phyloP scores from a whole-genome alignment of 2,113 vertebrate genomes.

The Cariama cristata region DNA sequence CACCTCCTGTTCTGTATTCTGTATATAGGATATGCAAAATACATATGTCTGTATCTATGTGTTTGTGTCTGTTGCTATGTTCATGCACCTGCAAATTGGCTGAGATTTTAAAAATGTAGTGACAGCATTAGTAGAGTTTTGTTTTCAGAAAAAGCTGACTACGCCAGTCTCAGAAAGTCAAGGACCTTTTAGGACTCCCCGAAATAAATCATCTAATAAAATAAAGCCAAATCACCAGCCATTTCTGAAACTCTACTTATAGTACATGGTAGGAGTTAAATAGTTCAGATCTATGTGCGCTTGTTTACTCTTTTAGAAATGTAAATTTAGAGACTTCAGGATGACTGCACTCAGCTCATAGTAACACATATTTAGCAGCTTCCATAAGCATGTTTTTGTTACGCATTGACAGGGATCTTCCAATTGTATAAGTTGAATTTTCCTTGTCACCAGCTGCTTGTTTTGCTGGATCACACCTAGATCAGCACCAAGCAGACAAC shows the following conservation, averaged over 20 bases:
- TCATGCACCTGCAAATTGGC: slow-evolving; percentile 23
- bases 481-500: neutral
- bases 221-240: neutral
- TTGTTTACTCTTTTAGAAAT: neutral
- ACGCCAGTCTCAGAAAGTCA: neutral
- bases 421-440: neutral
- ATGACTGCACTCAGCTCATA: neutral
- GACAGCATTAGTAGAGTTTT: neutral
- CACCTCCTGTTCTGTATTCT: slow-evolving; percentile 27
- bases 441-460: neutral
- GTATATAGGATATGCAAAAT: neutral
- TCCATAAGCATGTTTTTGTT: neutral
- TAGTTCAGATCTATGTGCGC: rapidly evolving
- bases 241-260: neutral
- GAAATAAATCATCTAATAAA: neutral
- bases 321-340: neutral
- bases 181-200: neutral
- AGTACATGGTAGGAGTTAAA: neutral
- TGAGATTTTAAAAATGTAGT: neutral
- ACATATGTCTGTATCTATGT: neutral
- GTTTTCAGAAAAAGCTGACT: neutral
- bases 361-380: neutral
- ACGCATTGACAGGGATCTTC: neutral
- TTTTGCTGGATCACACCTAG: slow-evolving; percentile 2
- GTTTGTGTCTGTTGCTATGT: slow-evolving; percentile 24